Evolutionary conservation across 1,140 invertebrate genomes (phyloP).

Genomic region (Drosophila novamexicana): DNA sequence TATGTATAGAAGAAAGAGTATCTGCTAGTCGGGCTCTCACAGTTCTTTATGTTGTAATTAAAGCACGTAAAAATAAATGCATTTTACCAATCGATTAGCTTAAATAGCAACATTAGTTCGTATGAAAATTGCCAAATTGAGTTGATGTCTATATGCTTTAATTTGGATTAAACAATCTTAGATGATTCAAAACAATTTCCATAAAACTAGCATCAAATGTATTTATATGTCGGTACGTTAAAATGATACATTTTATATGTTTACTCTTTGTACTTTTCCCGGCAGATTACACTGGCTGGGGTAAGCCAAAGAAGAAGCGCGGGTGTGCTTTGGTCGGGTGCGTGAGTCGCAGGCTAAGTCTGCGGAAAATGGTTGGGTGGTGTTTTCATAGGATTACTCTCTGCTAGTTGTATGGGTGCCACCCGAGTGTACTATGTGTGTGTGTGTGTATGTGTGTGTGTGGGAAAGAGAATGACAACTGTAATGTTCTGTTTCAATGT

Average conservation of each 20-base stretch:
- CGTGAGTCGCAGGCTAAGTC: slow-evolving; percentile 41
- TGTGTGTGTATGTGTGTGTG: slow-evolving; percentile 5
- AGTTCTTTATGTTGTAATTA: too few relatives aligned
- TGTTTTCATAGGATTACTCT: slow-evolving; percentile 51
- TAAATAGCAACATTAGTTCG: too few relatives aligned
- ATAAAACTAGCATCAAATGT: slow-evolving; percentile 6
- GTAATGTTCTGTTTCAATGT: slow-evolving; percentile 53
- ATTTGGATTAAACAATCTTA: too few relatives aligned
- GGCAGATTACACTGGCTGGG: slow-evolving; percentile 40
- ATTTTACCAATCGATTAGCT: too few relatives aligned
- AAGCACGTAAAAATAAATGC: too few relatives aligned
- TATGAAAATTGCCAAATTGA: not conserved
- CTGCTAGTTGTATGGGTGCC: slow-evolving; percentile 27
- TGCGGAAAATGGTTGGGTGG: slow-evolving; percentile 15
- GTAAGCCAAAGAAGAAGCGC: slow-evolving; percentile 36
- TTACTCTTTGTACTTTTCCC: slow-evolving; percentile 47
- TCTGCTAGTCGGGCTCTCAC: too few relatives aligned
- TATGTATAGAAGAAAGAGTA: too few relatives aligned
- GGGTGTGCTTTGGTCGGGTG: slow-evolving; percentile 32
- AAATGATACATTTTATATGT: slow-evolving; percentile 17
- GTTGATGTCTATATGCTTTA: not conserved
- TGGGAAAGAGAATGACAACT: slow-evolving; percentile 51
- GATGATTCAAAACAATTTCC: too few relatives aligned
- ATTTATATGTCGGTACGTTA: slow-evolving; percentile 8
- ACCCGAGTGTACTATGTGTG: slow-evolving; percentile 9